phyloP scores from a whole-genome alignment of 2,113 vertebrate genomes.

The Urocynchramus pylzowi region DNA sequence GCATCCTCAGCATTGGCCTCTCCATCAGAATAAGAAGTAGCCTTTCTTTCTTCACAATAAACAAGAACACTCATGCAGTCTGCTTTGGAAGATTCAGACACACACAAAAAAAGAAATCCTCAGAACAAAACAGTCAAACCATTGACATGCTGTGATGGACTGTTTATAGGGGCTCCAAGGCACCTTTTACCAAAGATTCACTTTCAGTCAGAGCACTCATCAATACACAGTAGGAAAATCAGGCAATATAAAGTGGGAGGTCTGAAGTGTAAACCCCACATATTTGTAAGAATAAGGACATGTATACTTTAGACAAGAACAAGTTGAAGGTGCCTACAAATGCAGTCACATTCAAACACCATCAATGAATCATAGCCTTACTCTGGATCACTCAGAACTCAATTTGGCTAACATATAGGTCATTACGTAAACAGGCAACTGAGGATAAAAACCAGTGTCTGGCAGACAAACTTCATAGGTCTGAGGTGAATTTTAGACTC shows the following conservation, averaged over 20 bases:
- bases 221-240: neutral
- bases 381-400: neutral
- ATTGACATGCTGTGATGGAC: neutral
- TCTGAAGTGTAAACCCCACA: neutral
- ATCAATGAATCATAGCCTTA: neutral
- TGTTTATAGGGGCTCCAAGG: neutral
- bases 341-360: neutral
- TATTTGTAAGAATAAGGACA: neutral
- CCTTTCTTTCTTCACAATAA: neutral
- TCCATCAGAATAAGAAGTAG: neutral
- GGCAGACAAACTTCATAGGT: neutral
- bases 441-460: neutral
- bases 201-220: neutral
- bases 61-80: neutral
- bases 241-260: neutral
- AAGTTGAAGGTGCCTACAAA: neutral
- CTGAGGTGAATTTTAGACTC: neutral
- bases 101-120: neutral
- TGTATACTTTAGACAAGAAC: neutral
- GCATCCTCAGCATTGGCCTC: neutral
- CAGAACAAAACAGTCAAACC: neutral
- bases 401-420: neutral
- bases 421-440: neutral
- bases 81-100: neutral
- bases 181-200: neutral